A percentile compares a stretch with the other conserved stretches of the same genome.
Conservation (phyloP, 2,113 vertebrate species). For the Donacobius atricapilla region DNA sequence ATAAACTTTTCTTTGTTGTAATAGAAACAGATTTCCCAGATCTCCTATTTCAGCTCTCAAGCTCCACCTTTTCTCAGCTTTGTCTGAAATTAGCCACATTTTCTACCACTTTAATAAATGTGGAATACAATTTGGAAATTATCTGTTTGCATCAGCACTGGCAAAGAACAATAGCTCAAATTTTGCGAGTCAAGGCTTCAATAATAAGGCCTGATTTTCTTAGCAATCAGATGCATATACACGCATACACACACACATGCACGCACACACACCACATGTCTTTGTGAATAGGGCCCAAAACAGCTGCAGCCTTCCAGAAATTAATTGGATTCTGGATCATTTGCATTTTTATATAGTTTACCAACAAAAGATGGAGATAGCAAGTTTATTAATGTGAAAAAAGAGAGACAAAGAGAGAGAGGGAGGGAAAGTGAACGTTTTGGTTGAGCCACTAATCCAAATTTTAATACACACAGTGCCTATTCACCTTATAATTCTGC, state of each 20-base stretch:
- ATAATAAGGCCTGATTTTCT: slow-evolving; percentile 68
- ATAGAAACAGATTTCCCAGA: slow-evolving; percentile 20
- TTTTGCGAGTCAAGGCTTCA: slow-evolving; percentile 48
- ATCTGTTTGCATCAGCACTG: slow-evolving; percentile 18
- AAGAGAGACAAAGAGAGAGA: not conserved
- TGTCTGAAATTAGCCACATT: slow-evolving; percentile 63
- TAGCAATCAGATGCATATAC: slow-evolving; percentile 32
- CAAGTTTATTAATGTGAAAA: slow-evolving; percentile 62
- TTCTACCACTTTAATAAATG: slow-evolving; percentile 40
- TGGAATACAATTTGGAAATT: slow-evolving; percentile 42
- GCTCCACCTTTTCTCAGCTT: slow-evolving; percentile 26
- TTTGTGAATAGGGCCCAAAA: slow-evolving; percentile 58
- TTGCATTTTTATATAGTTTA: slow-evolving; percentile 75
- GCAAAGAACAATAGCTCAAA: slow-evolving; percentile 35
- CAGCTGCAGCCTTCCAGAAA: slow-evolving; percentile 72
- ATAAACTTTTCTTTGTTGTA: slow-evolving; percentile 46
- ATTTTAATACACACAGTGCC: not conserved
- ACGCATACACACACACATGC: not conserved
- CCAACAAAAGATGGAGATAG: slow-evolving; percentile 71
- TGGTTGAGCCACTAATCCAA: slow-evolving; percentile 25
- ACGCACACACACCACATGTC: slow-evolving; percentile 30
- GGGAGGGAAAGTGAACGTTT: not conserved
- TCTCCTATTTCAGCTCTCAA: slow-evolving; percentile 10
- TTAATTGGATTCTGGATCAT: slow-evolving; percentile 74
- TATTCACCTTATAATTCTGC: slow-evolving; percentile 17